Base-by-base conservation (phyloP, 2,113 vertebrate species). In the Mormoops blainvillei region DNA sequence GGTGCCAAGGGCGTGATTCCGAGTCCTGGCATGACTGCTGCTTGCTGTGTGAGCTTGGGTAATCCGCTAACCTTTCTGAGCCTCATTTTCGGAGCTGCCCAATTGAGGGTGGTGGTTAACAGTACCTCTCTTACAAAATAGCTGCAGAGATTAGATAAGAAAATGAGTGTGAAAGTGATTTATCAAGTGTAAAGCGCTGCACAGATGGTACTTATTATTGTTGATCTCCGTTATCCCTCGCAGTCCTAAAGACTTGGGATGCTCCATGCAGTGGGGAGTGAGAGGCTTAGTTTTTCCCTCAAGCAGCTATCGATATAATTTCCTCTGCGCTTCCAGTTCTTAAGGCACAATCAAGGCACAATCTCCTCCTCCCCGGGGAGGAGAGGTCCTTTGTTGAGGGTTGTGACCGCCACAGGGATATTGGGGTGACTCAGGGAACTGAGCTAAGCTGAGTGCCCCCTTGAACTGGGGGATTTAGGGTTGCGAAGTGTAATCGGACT, bases 181-280 rank as follows among this genome's bases (percentile, higher is more conserved):
- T 81, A 85, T 84, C 70, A 84, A 73, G 89, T 92, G 91, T 5
- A 48, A 84, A 87, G 80, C 70, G 77, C 81, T 28, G 41, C 33
- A 1, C 65, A 85, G 94, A 73, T 82, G 91, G 91, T 50, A 77
- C 84, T 70, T 87, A 80, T 96, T 89, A 84, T 45, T 84, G 63
- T 31, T 11, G 54, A 85, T 87, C 52, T 89, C 85, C 36, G 16
- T 54, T 54, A 95, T 56, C 45, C 74, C 71, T 87, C 76, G 70
- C 68, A 80, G 70, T 56, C 90, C 54, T 41, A 36, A 13, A 70
- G 93, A 92, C 94, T 77, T 94, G 96, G 10, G 71, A 90, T 58
- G 90, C 52, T 38, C n/a, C 63, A 70, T 13, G 28, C 50, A 54
- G 38, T 0, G 0, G 12, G 14, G 89, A 93, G 43, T 7, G 13